phyloP scores from a whole-genome alignment of 2,888 invertebrate species.

The Chrysomela aeneicollis region DNA sequence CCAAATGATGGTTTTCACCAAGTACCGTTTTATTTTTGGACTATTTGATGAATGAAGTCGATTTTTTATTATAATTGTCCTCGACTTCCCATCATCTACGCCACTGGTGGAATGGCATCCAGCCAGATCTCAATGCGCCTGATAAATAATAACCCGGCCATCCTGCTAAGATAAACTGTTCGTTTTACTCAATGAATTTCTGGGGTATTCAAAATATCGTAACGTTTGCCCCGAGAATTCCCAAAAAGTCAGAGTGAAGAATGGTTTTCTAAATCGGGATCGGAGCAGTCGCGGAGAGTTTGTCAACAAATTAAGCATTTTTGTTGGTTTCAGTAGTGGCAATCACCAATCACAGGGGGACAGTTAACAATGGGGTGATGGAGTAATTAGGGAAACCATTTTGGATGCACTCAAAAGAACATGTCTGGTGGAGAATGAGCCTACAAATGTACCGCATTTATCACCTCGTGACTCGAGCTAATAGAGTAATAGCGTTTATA shows the following conservation, averaged over 20 bases:
- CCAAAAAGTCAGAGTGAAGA: conserved; percentile 24
- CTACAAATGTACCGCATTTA: not conserved
- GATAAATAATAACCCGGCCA: conserved; percentile 47
- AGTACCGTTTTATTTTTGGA: too few relatives aligned
- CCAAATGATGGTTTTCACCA: too few relatives aligned
- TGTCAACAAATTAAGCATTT: conserved; percentile 25
- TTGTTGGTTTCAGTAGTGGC: conserved; percentile 17
- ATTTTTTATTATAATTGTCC: too few relatives aligned
- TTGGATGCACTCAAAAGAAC: not conserved
- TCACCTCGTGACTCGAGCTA: not conserved
- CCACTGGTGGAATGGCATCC: conserved; percentile 42
- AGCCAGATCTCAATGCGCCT: conserved; percentile 47
- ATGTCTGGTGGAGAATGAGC: not conserved
- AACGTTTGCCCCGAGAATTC: conserved; percentile 31
- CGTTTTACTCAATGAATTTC: conserved; percentile 51
- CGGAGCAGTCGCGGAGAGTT: not conserved
- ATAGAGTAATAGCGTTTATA: too few relatives aligned
- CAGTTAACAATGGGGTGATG: not conserved
- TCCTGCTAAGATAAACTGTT: conserved; percentile 46
- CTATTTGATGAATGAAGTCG: too few relatives aligned
- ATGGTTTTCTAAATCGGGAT: conserved; percentile 28
- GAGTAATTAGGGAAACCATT: not conserved
- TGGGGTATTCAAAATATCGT: conserved; percentile 48
- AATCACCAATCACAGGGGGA: conserved; percentile 11
- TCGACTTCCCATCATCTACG: conserved; percentile 7